Conservation (phyloP, 2,113 vertebrate species). For the Maccullochella peelii region DNA sequence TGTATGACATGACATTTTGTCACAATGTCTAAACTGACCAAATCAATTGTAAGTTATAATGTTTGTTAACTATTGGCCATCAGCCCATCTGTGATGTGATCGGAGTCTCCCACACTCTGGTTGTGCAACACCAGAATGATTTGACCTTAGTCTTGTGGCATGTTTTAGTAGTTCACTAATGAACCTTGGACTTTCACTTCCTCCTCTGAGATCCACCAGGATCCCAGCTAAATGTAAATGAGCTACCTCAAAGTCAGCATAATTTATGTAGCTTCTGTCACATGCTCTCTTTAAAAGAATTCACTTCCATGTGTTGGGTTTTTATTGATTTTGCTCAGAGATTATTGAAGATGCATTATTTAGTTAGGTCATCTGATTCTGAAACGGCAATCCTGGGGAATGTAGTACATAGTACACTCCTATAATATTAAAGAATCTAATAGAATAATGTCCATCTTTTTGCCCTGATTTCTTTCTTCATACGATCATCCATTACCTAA, state of each 20-base stretch:
- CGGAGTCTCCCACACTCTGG: constrained; percentile 6
- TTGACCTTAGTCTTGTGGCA: background rate
- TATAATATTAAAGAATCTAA: background rate
- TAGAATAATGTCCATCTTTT: background rate
- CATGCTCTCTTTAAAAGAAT: background rate
- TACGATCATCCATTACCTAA: background rate
- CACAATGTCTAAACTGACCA: background rate
- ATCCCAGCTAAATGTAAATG: constrained; percentile 9
- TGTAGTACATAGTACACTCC: background rate
- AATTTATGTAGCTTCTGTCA: background rate
- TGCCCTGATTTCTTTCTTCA: background rate
- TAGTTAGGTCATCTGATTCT: background rate
- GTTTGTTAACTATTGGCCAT: constrained; percentile 13
- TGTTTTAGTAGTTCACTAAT: constrained; percentile 20
- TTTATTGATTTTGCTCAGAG: constrained; percentile 2
- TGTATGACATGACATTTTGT: background rate
- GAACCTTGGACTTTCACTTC: constrained; percentile 70
- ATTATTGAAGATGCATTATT: background rate
- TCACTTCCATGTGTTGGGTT: background rate
- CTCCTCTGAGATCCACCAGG: background rate
- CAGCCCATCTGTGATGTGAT: constrained; percentile 10
- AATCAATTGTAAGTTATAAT: background rate
- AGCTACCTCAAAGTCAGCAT: background rate
- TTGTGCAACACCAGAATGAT: constrained; percentile 50
- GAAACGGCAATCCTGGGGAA: background rate